Evolutionary conservation across 1,140 invertebrate species (phyloP), one percentile per base, ranked within the genome.

Genomic region (Drosophila takahashii): DNA sequence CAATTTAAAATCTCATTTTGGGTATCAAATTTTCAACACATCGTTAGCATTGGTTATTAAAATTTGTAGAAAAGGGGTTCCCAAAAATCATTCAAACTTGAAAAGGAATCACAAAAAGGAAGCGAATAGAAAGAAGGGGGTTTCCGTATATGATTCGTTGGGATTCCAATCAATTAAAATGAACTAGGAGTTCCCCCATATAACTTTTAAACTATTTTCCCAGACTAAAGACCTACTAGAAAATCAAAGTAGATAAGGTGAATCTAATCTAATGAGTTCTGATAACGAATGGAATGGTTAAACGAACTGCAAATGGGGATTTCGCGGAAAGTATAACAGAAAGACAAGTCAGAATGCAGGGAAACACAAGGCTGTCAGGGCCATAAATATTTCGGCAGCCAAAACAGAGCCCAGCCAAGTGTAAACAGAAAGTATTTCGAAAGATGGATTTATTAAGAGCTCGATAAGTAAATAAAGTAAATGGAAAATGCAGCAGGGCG

Each of bases 11-110:
- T 9, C 39, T 37, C 16, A 36, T 51, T 71, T 64, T 54, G 79
- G 26, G 18, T 69, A 87, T 66, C 54, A 57, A 50, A 72, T 87
- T 72, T 79, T 79, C 66, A 72, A 72, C 83, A 86, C 83, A 87
- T 86, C 71, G 74, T 86, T 87, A 81, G 22, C 26, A 36, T 36
- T 39, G 37, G 29, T 54, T 52, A 42, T 53, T 44, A 16, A 39
- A 34, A 11, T 45, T 18, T 10, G 1, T 10, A 41, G 42, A 13
- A 45, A 26, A 45, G 32, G 16, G 11, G 13, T 13, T 13, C 22
- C 16, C 16, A 26, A 26, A 47, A 47, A 26, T 47, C 26, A 45
- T 27, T 13, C 2, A 10, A 47, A 26, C 13, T n/a, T 16, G 3
- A 39, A 39, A 42, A 10, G 9, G 15, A 18, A 42, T 42, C 41